phyloP scores from a whole-genome alignment of 2,797 vertebrate species.

The Prionace glauca region DNA sequence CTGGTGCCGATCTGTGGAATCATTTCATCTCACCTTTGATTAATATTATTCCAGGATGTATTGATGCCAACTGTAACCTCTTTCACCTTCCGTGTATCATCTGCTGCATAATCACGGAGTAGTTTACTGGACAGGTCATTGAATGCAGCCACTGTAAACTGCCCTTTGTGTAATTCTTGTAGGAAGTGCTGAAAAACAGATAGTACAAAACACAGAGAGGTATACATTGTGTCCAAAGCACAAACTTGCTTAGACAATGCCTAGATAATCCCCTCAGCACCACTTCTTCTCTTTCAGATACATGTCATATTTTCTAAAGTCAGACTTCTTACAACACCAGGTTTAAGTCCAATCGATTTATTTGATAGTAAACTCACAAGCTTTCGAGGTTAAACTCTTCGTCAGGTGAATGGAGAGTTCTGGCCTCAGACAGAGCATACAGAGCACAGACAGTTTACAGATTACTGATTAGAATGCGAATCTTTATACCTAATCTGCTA shows the following conservation, averaged over 20 bases:
- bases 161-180: slow-evolving; percentile 77
- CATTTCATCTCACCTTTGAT: slow-evolving; percentile 66
- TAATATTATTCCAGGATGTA: slow-evolving; percentile 75
- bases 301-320: neutral
- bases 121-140: slow-evolving; percentile 81
- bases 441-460: too few relatives aligned
- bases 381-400: too few relatives aligned
- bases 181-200: slow-evolving; percentile 52
- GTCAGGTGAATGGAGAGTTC: too few relatives aligned
- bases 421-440: too few relatives aligned
- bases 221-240: neutral
- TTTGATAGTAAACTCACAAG: too few relatives aligned
- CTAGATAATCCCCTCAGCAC: neutral
- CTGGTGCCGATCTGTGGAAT: neutral
- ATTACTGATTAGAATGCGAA: too few relatives aligned
- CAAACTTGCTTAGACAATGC: neutral
- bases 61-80: slow-evolving; percentile 78
- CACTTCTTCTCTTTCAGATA: neutral
- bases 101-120: slow-evolving; percentile 72
- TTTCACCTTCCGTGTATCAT: slow-evolving; percentile 86
- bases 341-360: too few relatives aligned
- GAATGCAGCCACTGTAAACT: slow-evolving; percentile 67
- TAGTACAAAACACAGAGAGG: neutral
- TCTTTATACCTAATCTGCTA: too few relatives aligned
- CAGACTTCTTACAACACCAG: too few relatives aligned